Conservation (phyloP, 1,140 invertebrate genomes). For the Diorhabda carinulata region DNA sequence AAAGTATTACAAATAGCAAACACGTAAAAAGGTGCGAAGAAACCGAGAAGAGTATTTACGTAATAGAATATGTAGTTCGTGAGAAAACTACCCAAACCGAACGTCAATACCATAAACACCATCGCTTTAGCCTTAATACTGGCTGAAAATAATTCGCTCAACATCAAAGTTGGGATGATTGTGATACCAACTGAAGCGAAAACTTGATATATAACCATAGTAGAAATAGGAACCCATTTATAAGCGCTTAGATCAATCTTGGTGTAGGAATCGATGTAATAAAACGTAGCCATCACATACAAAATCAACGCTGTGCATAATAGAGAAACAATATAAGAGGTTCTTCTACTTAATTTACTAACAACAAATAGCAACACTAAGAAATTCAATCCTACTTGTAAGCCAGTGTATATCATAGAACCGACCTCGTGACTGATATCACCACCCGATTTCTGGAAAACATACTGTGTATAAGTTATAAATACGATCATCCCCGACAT, state of each 20-base stretch:
- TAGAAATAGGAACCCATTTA: conserved; percentile 38
- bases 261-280: conserved; percentile 22
- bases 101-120: conserved; percentile 26
- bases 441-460: conserved; percentile 28
- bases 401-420: conserved; percentile 17
- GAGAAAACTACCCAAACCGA: conserved; percentile 33
- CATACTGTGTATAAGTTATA: conserved; percentile 28
- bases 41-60: conserved; percentile 55
- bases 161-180: conserved; percentile 39
- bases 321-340: conserved; percentile 27
- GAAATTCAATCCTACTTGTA: conserved; percentile 70
- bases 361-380: conserved; percentile 3
- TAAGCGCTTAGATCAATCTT: conserved; percentile 36
- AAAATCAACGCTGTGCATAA: conserved; percentile 24
- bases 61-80: conserved; percentile 46
- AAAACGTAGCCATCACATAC: conserved; percentile 52
- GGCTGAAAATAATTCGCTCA: conserved; percentile 32
- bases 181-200: conserved; percentile 38
- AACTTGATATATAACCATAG: conserved; percentile 34
- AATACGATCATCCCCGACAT: conserved; percentile 32
- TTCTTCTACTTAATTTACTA: conserved; percentile 25
- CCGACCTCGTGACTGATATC: conserved; percentile 14
- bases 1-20: conserved; percentile 70
- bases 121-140: conserved; percentile 31
- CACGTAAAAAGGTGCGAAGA: conserved; percentile 72